These are phyloP conservation scores for Dipus sagitta DNA, from an alignment of 2,797 vertebrate genomes.

Conservation along the genomic window DNA sequence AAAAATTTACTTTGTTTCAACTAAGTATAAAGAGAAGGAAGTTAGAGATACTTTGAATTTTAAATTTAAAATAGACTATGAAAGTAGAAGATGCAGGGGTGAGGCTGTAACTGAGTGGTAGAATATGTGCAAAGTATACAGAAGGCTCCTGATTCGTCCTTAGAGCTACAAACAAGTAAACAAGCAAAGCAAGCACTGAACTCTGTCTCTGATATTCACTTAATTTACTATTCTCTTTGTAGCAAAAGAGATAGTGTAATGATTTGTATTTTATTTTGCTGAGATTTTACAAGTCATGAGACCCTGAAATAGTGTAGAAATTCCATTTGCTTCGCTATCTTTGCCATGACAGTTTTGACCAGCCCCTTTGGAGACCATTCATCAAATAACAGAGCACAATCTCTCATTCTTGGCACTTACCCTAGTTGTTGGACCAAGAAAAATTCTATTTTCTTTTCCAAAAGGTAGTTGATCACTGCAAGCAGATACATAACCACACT, in stretches of 20 bases:
- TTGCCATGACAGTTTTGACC: background rate
- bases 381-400: background rate
- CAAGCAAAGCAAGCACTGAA: background rate
- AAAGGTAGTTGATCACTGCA: slow-evolving; percentile 2
- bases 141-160: background rate
- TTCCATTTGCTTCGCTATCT: background rate
- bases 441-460: background rate
- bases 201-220: background rate
- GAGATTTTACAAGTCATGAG: background rate
- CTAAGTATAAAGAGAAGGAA: slow-evolving; percentile 10
- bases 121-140: too few species aligned
- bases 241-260: background rate
- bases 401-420: background rate
- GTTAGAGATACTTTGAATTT: background rate
- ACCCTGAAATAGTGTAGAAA: background rate
- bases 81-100: background rate
- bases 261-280: slow-evolving; percentile 3
- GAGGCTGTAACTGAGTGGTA: background rate
- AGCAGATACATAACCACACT: background rate
- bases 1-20: background rate
- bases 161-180: background rate
- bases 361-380: background rate
- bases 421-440: background rate
- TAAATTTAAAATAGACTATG: background rate
- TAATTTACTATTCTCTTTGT: background rate